phyloP scores from a whole-genome alignment of 30 jellyfish, hydroid and myxozoan species.

The Hydractinia symbiolongicarpus region DNA sequence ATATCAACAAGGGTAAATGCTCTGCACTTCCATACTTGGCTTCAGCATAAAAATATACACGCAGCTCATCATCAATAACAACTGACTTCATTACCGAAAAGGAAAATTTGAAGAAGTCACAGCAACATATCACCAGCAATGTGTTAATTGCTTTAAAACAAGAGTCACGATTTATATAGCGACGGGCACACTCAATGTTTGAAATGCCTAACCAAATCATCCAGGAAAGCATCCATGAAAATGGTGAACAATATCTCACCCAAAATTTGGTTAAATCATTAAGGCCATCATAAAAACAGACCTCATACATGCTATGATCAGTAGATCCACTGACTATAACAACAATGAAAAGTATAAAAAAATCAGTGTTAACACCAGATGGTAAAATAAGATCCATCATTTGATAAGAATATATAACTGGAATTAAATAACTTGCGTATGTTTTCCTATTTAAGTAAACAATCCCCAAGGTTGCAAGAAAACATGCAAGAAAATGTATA shows the following conservation, averaged over 20 bases:
- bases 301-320: not conserved
- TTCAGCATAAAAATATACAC: slow-evolving; percentile 9
- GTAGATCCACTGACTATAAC: not conserved
- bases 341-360: not conserved
- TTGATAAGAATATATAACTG: slow-evolving; percentile 30
- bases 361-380: not conserved
- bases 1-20: not conserved
- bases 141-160: not conserved
- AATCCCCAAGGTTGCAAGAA: not conserved
- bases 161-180: not conserved
- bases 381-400: slow-evolving; percentile 15
- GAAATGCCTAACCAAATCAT: not conserved
- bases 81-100: not conserved
- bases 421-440: slow-evolving; percentile 14
- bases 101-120: not conserved
- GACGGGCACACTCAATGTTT: not conserved
- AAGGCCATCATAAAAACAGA: slow-evolving; percentile 16
- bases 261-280: slow-evolving; percentile 15
- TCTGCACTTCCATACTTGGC: not conserved
- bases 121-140: not conserved
- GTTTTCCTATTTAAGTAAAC: not conserved
- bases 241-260: not conserved
- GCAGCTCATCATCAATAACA: not conserved
- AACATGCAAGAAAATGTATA: not conserved
- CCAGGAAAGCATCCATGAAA: slow-evolving; percentile 2